Evolutionary conservation across 2,113 vertebrate genomes (phyloP).

Genomic region (Gallinago paraguaiae): DNA sequence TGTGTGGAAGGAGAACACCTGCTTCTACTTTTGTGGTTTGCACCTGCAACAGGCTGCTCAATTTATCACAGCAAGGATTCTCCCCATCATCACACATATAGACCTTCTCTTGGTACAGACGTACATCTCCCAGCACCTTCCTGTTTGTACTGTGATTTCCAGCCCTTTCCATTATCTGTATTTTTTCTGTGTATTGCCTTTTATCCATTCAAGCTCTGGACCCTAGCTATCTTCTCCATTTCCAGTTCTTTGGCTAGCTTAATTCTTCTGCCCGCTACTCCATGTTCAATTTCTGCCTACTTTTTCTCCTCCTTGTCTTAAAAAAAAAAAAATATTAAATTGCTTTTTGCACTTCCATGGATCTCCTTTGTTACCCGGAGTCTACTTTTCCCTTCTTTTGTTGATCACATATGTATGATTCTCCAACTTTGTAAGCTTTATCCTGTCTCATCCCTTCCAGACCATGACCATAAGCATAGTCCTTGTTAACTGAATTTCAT

Average conservation of each 20-base stretch:
- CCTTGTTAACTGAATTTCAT: fast-evolving
- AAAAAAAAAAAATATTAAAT: neutral
- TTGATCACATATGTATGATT: neutral
- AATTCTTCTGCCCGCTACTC: neutral
- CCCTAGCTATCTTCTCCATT: neutral
- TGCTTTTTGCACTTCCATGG: neutral
- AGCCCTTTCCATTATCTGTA: neutral
- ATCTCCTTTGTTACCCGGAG: neutral
- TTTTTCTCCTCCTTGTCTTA: neutral
- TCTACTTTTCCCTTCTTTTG: neutral
- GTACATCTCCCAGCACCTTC: neutral
- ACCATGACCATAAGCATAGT: neutral
- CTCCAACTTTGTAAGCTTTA: neutral
- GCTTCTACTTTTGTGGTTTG: neutral
- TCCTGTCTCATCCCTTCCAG: neutral
- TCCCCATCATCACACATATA: neutral
- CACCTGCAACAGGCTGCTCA: neutral
- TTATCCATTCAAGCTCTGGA: neutral
- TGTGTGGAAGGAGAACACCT: neutral
- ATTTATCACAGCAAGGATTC: neutral
- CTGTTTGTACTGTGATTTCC: neutral
- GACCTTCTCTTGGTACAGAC: neutral
- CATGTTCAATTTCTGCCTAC: neutral
- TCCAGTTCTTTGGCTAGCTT: neutral
- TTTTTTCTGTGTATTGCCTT: neutral